These are phyloP conservation scores for Gopherus flavomarginatus DNA, from an alignment of 2,113 vertebrate genomes.

Conservation along the genomic window DNA sequence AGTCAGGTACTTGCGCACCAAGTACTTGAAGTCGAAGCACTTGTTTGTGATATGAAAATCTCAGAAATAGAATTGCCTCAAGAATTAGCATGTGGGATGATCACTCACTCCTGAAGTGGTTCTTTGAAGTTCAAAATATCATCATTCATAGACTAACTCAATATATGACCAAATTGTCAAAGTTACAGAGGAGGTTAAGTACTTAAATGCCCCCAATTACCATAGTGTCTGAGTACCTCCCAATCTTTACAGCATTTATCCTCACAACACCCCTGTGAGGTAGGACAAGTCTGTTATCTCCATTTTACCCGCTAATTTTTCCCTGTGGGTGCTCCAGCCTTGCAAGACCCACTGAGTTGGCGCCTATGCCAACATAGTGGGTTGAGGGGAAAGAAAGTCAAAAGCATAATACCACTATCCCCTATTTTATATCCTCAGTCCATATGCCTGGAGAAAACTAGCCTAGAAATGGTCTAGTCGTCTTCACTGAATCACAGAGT, in stretches of 20 bases:
- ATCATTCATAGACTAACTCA: background rate
- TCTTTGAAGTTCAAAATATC: background rate
- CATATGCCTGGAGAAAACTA: too few relatives aligned
- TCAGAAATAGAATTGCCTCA: background rate
- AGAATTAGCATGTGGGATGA: background rate
- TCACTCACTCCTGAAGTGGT: background rate
- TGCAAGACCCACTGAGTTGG: too few relatives aligned
- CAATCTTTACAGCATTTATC: background rate
- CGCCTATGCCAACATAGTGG: too few relatives aligned
- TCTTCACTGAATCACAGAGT: too few relatives aligned
- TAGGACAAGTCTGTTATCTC: background rate
- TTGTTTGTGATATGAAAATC: background rate
- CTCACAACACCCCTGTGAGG: background rate
- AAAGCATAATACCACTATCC: too few relatives aligned
- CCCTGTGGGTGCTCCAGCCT: too few relatives aligned
- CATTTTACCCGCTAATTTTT: background rate
- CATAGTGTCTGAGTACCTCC: background rate
- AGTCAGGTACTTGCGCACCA: background rate
- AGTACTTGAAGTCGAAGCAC: background rate
- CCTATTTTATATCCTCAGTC: too few relatives aligned
- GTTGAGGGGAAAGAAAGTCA: too few relatives aligned
- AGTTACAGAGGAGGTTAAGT: background rate
- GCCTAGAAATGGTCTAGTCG: too few relatives aligned
- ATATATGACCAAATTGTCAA: background rate
- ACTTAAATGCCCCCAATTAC: background rate